Percentiles rank a stretch among this genome's conserved stretches.
Conservation (phyloP, 2,797 vertebrate genomes). For the Chaunax sp. region DNA sequence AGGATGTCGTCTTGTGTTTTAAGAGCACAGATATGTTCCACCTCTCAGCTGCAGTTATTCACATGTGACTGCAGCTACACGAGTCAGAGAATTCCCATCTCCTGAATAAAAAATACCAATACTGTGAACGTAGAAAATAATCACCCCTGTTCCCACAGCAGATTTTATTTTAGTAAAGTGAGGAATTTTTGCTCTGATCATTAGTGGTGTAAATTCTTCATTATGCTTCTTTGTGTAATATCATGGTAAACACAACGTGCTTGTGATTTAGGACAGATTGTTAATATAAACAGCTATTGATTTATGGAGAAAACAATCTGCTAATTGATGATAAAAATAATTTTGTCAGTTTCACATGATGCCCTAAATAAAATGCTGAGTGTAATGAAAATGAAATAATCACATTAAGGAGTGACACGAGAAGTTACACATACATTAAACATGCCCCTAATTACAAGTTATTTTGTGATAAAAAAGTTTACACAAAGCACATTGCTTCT, state of each 20-base stretch:
- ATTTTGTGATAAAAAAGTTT: too few relatives aligned
- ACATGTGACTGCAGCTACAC: not conserved
- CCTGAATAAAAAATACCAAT: not conserved
- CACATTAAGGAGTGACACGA: too few relatives aligned
- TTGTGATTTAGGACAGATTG: too few relatives aligned
- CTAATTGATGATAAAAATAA: too few relatives aligned
- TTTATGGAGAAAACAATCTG: too few relatives aligned
- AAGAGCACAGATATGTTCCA: not conserved
- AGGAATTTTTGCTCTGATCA: not conserved
- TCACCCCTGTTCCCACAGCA: not conserved
- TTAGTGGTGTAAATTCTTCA: not conserved
- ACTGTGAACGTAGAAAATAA: not conserved
- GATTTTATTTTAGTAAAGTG: not conserved
- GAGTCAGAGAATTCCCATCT: not conserved
- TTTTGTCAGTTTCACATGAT: not conserved
- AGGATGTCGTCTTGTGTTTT: constrained; percentile 5
- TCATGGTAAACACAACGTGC: too few relatives aligned
- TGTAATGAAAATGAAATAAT: not conserved
- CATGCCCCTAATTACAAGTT: too few relatives aligned
- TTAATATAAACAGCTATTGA: too few relatives aligned
- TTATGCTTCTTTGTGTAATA: too few relatives aligned
- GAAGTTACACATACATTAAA: too few relatives aligned
- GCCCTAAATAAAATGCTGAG: not conserved
- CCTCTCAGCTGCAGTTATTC: not conserved
- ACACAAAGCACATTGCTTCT: not conserved